Evolutionary conservation across 2,797 vertebrate species (phyloP).

Genomic region (Onychomys arenicola): DNA sequence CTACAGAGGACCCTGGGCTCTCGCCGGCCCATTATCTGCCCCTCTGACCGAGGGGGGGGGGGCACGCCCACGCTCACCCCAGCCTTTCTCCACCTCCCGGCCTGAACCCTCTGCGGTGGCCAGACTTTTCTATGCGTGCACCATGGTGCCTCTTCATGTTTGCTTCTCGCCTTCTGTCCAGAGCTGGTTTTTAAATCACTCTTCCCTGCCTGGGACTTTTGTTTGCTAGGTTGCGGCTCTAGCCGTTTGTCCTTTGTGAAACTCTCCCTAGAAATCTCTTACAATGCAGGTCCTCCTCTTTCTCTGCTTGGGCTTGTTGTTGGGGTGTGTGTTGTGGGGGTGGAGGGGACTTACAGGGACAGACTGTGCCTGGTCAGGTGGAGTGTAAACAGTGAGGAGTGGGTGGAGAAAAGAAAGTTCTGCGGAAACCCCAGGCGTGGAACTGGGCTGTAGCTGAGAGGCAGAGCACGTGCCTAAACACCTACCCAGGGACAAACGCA

Average conservation of each 20-base stretch:
- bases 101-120: background rate
- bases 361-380: background rate
- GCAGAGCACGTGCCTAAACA: background rate
- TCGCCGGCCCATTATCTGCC: accelerated
- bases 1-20: too few species aligned
- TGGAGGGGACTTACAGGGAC: background rate
- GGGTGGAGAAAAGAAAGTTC: background rate
- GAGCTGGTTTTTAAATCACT: background rate
- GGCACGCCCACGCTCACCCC: background rate
- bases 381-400: too few species aligned
- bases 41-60: background rate
- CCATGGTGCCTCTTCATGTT: background rate
- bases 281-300: background rate
- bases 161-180: background rate
- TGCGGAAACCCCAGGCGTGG: background rate
- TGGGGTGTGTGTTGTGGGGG: background rate
- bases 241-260: background rate
- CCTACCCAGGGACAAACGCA: background rate
- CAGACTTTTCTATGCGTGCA: background rate
- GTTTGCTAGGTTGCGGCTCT: background rate
- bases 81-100: background rate
- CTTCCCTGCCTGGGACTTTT: background rate
- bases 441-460: background rate
- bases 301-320: background rate
- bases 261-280: background rate